Percentiles rank a stretch among this genome's conserved stretches.
Evolutionary conservation across 2,888 invertebrate genomes (phyloP).

Genomic region (Sphaeridia pumilis): DNA sequence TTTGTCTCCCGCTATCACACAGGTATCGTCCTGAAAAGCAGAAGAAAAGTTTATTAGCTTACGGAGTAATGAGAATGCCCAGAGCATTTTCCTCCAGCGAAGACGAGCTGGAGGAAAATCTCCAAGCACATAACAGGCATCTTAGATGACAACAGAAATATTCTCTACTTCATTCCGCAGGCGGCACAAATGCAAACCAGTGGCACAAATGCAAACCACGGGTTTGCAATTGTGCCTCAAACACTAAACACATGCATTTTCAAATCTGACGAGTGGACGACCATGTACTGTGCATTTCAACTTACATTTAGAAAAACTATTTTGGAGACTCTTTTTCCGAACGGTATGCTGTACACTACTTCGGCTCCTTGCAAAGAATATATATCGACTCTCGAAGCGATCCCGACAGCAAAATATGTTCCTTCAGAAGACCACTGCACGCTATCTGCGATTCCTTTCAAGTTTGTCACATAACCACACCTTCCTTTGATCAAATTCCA

Average conservation of each 20-base stretch:
- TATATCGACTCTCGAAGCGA: slow-evolving; percentile 60
- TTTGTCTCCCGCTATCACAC: slow-evolving; percentile 62
- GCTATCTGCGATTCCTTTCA: slow-evolving; percentile 52
- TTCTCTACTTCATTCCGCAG: no score
- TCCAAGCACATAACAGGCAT: no score
- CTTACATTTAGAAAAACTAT: slow-evolving; percentile 54
- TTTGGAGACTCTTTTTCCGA: slow-evolving; percentile 56
- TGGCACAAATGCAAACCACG: no score
- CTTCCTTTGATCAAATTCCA: slow-evolving; percentile 92
- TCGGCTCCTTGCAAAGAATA: slow-evolving; percentile 70
- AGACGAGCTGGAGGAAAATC: no score
- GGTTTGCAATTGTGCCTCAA: background rate
- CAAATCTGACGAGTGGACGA: no score
- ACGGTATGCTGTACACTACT: slow-evolving; percentile 53
- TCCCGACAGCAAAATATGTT: slow-evolving; percentile 60
- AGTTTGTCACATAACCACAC: slow-evolving; percentile 77
- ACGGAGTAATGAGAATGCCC: slow-evolving; percentile 1
- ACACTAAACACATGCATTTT: background rate
- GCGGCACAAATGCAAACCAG: no score
- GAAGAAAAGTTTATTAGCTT: slow-evolving; percentile 13
- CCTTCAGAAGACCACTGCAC: slow-evolving; percentile 64
- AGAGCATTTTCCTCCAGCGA: background rate
- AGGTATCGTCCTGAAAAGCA: slow-evolving; percentile 43
- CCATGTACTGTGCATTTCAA: no score
- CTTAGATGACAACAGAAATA: no score